Percentiles rank a stretch among this genome's conserved stretches.
phyloP scores from a whole-genome alignment of 2,888 invertebrate species.

The Diarsia dahlii region DNA sequence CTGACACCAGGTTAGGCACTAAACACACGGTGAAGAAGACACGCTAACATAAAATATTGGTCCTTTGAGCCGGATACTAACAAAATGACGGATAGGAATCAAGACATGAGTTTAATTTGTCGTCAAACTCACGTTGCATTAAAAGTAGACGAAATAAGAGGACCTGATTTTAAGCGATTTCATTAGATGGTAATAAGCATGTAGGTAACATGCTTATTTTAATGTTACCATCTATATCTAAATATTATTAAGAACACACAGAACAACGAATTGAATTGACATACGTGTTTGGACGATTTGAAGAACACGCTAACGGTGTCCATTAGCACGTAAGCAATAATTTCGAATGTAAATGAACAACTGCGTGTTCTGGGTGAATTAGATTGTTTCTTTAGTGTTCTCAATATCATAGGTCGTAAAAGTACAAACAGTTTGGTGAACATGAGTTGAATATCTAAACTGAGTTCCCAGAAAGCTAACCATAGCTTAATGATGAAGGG shows the following conservation, averaged over 20 bases:
- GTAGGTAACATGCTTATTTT: no score
- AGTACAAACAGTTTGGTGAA: constrained; percentile 6
- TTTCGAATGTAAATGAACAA: constrained; percentile 54
- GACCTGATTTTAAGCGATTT: no score
- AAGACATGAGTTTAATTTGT: no score
- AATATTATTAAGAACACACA: background rate
- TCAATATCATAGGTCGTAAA: constrained; percentile 33
- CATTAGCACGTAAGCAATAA: constrained; percentile 55
- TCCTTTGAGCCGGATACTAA: background rate
- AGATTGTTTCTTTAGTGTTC: constrained; percentile 34
- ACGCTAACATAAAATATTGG: no score
- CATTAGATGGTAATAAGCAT: no score
- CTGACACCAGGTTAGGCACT: no score
- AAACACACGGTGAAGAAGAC: no score
- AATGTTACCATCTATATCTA: background rate
- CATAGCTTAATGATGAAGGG: background rate
- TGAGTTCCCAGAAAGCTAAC: background rate
- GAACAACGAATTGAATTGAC: constrained; percentile 34
- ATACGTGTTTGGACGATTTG: constrained; percentile 41
- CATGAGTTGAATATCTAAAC: constrained; percentile 12
- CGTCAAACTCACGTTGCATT: no score
- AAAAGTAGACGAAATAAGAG: no score
- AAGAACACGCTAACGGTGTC: constrained; percentile 52
- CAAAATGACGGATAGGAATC: background rate
- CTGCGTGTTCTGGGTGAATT: constrained; percentile 40